Percentiles rank a stretch among this genome's conserved stretches.
These are phyloP conservation scores for Drosophila athabasca DNA, from an alignment of 1,140 invertebrate genomes.

Conservation along the genomic window DNA sequence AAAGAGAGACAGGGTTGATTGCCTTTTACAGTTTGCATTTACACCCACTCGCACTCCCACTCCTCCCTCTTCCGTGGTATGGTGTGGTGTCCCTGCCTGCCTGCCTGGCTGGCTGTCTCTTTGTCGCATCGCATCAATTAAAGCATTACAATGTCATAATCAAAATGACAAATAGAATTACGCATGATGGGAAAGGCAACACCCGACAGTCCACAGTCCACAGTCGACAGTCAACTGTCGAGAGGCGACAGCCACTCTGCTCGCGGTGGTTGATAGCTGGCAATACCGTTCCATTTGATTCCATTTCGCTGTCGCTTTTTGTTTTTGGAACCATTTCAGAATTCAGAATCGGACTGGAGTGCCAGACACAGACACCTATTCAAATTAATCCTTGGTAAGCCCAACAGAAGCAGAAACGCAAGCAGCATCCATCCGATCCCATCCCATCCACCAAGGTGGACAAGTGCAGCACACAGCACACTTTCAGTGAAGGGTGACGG, in stretches of 20 bases:
- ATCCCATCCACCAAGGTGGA: constrained; percentile 9
- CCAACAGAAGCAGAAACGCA: constrained; percentile 43
- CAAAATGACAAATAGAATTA: constrained; percentile 84
- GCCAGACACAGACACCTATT: constrained; percentile 68
- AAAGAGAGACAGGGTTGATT: constrained; percentile 65
- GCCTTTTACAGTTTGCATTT: constrained; percentile 64
- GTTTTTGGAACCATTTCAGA: constrained; percentile 62
- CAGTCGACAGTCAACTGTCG: constrained; percentile 16
- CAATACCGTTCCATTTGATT: constrained; percentile 44
- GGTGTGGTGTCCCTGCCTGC: neutral
- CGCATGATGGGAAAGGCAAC: constrained; percentile 78
- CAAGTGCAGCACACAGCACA: constrained; percentile 15
- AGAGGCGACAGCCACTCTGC: constrained; percentile 25
- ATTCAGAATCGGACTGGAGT: constrained; percentile 59
- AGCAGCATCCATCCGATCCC: constrained; percentile 30
- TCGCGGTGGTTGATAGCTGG: constrained; percentile 64
- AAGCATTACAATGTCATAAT: constrained; percentile 84
- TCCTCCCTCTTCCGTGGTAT: constrained; percentile 3
- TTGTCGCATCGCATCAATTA: constrained; percentile 81
- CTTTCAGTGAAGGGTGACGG: neutral
- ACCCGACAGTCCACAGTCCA: constrained; percentile 51
- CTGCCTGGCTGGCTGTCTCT: constrained; percentile 17
- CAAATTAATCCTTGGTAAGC: constrained; percentile 79
- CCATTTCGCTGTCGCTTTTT: constrained; percentile 48
- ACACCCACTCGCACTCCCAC: constrained; percentile 4